Conservation (phyloP, 2,113 vertebrate genomes). For the Zosterops borbonicus region DNA sequence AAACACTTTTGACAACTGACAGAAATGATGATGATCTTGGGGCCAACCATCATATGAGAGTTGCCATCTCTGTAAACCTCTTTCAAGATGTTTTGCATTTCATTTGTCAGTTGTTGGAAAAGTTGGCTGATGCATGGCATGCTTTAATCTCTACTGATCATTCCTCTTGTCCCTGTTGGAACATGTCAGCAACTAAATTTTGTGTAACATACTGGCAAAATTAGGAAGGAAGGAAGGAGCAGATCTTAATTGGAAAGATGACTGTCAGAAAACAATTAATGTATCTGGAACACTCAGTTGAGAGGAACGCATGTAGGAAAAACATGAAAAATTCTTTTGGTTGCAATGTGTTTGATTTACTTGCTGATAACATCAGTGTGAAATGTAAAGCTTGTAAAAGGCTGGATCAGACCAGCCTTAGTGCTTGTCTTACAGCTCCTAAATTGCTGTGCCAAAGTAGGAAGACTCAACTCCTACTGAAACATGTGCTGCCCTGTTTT, state of each 20-base stretch:
- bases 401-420: conserved; percentile 41
- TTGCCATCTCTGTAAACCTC: background rate
- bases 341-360: conserved; percentile 12
- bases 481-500: background rate
- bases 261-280: conserved; percentile 42
- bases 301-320: background rate
- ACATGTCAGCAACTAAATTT: conserved; percentile 31
- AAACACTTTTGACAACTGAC: background rate
- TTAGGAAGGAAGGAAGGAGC: conserved; percentile 26
- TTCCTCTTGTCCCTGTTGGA: conserved; percentile 20
- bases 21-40: background rate
- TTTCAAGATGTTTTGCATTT: background rate
- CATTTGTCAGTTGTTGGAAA: background rate
- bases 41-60: background rate
- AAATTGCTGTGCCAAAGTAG: background rate
- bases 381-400: conserved; percentile 55
- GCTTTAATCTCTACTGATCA: conserved; percentile 24
- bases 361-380: conserved; percentile 57
- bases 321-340: background rate
- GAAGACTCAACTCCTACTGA: background rate
- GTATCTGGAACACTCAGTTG: background rate
- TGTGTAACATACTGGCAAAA: conserved; percentile 32
- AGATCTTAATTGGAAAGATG: conserved; percentile 30
- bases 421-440: conserved; percentile 20
- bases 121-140: background rate